Conservation (phyloP, 2,888 invertebrate species). For the Morinoia aosen region DNA sequence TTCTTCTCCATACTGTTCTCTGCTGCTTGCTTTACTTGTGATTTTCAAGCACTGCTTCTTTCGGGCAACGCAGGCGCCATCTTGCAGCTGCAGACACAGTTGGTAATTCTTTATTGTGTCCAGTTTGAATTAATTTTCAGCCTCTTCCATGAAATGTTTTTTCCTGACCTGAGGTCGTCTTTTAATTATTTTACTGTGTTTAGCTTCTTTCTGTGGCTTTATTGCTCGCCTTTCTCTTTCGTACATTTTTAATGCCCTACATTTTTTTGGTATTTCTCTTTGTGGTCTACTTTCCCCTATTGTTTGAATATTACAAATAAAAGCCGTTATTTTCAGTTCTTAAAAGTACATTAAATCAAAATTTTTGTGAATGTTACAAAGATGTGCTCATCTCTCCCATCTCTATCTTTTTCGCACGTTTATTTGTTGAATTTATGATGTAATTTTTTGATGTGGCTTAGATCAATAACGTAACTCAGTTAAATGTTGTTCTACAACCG, state of each 20-base stretch:
- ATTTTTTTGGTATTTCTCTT: background rate
- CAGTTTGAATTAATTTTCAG: background rate
- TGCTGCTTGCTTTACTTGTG: conserved; percentile 7
- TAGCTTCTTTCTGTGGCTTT: background rate
- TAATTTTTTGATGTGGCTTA: background rate
- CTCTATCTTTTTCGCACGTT: background rate
- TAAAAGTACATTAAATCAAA: background rate
- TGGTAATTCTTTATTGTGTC: background rate
- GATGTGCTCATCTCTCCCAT: background rate
- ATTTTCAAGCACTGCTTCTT: background rate
- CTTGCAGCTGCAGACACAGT: background rate
- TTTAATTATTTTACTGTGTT: background rate
- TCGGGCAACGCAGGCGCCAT: background rate
- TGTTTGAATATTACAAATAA: background rate
- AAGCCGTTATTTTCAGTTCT: background rate
- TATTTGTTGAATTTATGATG: background rate
- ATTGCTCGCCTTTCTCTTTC: background rate
- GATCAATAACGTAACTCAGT: background rate
- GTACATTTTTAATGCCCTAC: background rate
- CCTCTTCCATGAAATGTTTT: background rate
- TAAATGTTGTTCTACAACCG: background rate
- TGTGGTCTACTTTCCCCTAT: background rate
- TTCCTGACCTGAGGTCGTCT: background rate
- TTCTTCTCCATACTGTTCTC: background rate
- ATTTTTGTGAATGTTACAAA: background rate